Base-by-base conservation (phyloP, 2,113 vertebrate species). In the Jacana jacana region DNA sequence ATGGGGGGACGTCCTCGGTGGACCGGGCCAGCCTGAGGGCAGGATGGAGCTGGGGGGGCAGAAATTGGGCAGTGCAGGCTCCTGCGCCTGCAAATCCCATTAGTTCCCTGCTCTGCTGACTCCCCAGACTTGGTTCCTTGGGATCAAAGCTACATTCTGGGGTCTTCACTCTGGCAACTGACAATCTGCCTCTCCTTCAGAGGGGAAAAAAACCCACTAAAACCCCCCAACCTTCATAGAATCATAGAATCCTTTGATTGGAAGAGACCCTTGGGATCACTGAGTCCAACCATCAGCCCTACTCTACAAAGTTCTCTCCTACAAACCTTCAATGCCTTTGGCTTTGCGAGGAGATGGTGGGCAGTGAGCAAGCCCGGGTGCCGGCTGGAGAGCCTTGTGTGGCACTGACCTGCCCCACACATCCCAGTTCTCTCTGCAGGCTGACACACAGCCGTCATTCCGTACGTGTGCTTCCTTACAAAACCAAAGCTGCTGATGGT, bases 261-360 rank as follows among this genome's bases (percentile, higher is more conserved):
- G n/a, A n/a, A n/a, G n/a, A n/a, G n/a, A n/a, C n/a, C n/a, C n/a
- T n/a, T n/a, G n/a, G n/a, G n/a, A n/a, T n/a, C n/a, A n/a, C n/a
- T n/a, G n/a, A n/a, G n/a, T n/a, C n/a, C n/a, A n/a, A n/a, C n/a
- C n/a, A n/a, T n/a, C n/a, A n/a, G n/a, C n/a, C n/a, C n/a, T n/a
- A n/a, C n/a, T n/a, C n/a, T n/a, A n/a, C n/a, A n/a, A n/a, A n/a
- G n/a, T n/a, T n/a, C n/a, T n/a, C n/a, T n/a, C n/a, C n/a, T n/a
- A n/a, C n/a, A n/a, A 46, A 46, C 12, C 25, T 24, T 22, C 0
- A 0, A 2, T 11, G 17, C 0, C 4, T 52, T 73, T 65, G 3
- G 1, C 51, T 37, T 11, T 15, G 13, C 19, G 28, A 24, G 60
- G 28, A 57, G 65, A 31, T 5, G 33, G 39, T 2, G 35, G 30